Base-by-base conservation (phyloP, 1,140 invertebrate species). In the Drosophila hydei region DNA sequence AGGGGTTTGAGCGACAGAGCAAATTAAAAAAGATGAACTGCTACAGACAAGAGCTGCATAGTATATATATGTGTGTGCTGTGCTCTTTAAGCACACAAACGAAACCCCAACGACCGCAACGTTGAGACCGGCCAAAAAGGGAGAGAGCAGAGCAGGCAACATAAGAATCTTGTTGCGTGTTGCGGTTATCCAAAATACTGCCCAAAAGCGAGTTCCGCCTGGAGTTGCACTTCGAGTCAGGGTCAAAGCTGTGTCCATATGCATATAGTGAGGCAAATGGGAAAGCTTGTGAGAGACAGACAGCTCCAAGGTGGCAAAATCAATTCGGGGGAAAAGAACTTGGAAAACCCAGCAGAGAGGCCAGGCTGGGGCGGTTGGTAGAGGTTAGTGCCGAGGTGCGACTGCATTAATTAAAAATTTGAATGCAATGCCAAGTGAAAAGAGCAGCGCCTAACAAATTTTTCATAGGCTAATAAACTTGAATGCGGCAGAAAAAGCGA, bases 391-490 rank as follows among this genome's bases (percentile, higher is more conserved):
- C 25, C 45, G 62, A 76, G 55, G 43, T 73, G 71, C 42, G 71
- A 70, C 81, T 75, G 83, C 81, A 87, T 88, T 87, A 88, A 87
- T 87, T 87, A 87, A 87, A 87, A 85, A 45, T 81, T 81, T 87
- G 81, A 87, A 87, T 81, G 83, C 75, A 50, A 75, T 67, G 84
- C 77, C 64, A 83, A 83, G 87, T 71, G 75, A 78, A 81, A 85
- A 83, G 72, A 69, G 79, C 75, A 88, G 25, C 75, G 76, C 72
- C 83, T 87, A 81, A 83, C 79, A 88, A 88, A 88, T 88, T 83
- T 83, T 88, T 88, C 83, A 89, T 88, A 88, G 84, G 83, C 83
- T 88, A 88, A 88, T 88, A 88, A 88, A 88, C 83, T 79, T 88
- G 83, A 88, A 88, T 88, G 78, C 83, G 68, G 40, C 30, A 19